A percentile compares a stretch with the other conserved stretches of the same genome.
phyloP scores from a whole-genome alignment of 37 sponge, comb jelly and placozoan species.

The Beroe ovata region DNA sequence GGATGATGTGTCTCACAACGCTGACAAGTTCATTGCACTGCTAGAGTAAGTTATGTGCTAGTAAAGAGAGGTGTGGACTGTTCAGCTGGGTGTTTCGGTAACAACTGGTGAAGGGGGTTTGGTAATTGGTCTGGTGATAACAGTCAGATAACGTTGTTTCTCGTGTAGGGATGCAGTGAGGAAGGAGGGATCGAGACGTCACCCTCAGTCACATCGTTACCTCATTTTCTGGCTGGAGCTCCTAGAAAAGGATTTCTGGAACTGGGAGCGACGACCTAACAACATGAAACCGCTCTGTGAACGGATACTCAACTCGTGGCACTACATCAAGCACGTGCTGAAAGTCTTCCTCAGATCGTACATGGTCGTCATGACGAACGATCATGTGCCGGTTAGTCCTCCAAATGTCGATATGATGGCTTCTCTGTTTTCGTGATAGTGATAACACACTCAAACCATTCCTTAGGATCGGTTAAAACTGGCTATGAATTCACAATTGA shows the following conservation, averaged over 20 bases:
- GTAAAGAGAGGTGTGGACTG: neutral
- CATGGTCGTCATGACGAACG: neutral
- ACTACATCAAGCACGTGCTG: neutral
- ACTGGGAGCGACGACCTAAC: slow-evolving; percentile 51
- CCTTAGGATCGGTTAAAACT: neutral
- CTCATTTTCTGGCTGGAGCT: slow-evolving; percentile 45
- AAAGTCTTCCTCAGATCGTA: neutral
- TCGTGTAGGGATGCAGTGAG: slow-evolving; percentile 9
- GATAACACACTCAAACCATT: neutral
- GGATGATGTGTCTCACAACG: neutral
- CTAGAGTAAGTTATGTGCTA: slow-evolving; percentile 54
- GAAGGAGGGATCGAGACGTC: neutral
- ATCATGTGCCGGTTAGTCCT: neutral
- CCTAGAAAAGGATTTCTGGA: slow-evolving; percentile 34
- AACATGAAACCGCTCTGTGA: slow-evolving; percentile 4
- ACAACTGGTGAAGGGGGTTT: no score
- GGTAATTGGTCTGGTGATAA: no score
- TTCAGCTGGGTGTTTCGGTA: no score
- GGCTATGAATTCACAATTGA: slow-evolving; percentile 37
- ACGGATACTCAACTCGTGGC: slow-evolving; percentile 37
- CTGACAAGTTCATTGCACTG: slow-evolving; percentile 10
- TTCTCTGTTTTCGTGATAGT: no score
- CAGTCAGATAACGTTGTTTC: no score
- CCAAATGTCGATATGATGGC: no score
- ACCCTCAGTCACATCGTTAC: slow-evolving; percentile 34